phyloP scores from a whole-genome alignment of 1,140 invertebrate species.

The Calephelis nemesis region DNA sequence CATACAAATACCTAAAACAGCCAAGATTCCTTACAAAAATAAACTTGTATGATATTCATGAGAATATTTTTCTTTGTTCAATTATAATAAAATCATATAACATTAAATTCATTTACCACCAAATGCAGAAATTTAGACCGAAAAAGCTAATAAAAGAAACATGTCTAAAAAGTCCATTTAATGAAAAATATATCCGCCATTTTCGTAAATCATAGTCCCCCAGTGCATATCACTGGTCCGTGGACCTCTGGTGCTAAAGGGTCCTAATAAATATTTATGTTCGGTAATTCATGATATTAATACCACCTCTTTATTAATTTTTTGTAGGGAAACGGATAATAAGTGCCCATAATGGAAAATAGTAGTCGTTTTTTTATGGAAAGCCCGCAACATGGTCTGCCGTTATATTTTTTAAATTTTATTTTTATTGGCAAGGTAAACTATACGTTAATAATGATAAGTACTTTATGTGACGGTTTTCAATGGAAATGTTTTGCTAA shows the following conservation, averaged over 20 bases:
- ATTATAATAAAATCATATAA: background rate
- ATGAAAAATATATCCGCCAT: background rate
- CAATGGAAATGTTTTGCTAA: too few relatives aligned
- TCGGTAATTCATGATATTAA: slow-evolving; percentile 27
- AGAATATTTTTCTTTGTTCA: too few relatives aligned
- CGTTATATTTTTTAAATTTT: background rate
- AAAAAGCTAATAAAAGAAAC: too few relatives aligned
- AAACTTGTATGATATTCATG: too few relatives aligned
- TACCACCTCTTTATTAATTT: slow-evolving; percentile 21
- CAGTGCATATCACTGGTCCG: slow-evolving; percentile 1
- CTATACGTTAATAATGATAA: too few relatives aligned
- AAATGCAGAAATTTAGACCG: too few relatives aligned
- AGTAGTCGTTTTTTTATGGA: background rate
- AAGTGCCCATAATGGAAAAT: background rate
- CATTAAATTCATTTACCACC: too few relatives aligned
- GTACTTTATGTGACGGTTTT: too few relatives aligned
- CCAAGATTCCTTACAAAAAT: too few relatives aligned
- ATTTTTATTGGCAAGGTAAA: background rate
- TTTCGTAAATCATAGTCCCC: slow-evolving; percentile 10
- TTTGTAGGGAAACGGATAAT: slow-evolving; percentile 3
- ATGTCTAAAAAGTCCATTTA: background rate
- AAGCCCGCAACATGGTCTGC: background rate
- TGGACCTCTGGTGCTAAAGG: slow-evolving; percentile 23
- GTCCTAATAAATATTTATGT: slow-evolving; percentile 44
- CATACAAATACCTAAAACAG: too few relatives aligned